Base-by-base conservation (phyloP, 2,888 invertebrate species). In the Agrenia bidenticulata region DNA sequence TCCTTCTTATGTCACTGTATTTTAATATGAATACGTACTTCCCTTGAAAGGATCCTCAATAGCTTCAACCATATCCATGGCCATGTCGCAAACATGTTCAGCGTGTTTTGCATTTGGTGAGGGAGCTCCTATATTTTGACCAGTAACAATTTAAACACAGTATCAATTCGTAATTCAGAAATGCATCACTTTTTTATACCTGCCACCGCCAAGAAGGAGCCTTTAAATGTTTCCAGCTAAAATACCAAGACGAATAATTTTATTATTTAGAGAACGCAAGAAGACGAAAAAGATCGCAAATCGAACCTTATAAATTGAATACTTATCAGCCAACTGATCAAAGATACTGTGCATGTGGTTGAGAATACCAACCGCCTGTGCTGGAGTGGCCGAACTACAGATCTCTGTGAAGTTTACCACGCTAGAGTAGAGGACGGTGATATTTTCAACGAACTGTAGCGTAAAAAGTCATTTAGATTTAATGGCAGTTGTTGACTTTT, bases 341-440 rank as follows among this genome's bases (percentile, higher is more conserved):
- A 98, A 98, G 77, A 94, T 89, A 15, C 94, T 95, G 81, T 94
- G 94, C 94, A 97, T 96, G 58, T 70, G 70, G 54, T 98, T 98
- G 53, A 98, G 84, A 91, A 98, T 94, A 32, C 94, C 93, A 0
- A 98, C 97, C 7, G 98, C 97, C 79, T 96, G 93, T 94, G 98
- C 94, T 0, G 97, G 96, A 0, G 92, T 90, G 77, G 98, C 92
- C 72, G 92, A 86, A 77, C 92, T 93, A 80, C 97, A 97, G 78
- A 98, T 97, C 81, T 93, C 92, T 1, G 97, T 97, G 81, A 98
- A 98, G 11, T 93, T 94, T 7, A 98, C 97, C 59, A 98, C 94
- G 80, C 98, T 97, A 24, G 95, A 96, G 82, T 98, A 97, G 66
- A 98, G 83, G 72, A 98, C 92, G 0, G 97, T 95, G 2, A 97